Evolutionary conservation across 2,888 invertebrate genomes (phyloP), one percentile per base, ranked within the genome.

Genomic region (Cylloceria caligata): DNA sequence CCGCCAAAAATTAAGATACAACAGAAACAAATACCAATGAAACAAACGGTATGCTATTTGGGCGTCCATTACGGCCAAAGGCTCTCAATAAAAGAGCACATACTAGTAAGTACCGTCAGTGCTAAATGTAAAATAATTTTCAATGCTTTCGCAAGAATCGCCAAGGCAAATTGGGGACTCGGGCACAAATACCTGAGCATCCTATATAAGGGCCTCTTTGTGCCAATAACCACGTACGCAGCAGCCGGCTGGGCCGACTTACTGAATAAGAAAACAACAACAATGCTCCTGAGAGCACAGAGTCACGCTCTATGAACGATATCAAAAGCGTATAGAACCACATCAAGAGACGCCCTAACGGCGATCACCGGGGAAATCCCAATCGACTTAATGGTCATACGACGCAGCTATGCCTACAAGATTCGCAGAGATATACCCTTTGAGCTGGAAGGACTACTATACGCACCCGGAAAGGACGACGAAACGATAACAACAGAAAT

Each of bases 131-230:
- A 2, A 6, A 21, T 0, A 0, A 11, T 81, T 0, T 84, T 67
- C 19, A 16, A 47, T 1, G 39, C 27, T 1, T 9, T 83, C 3
- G 45, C n/a, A 3, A 39, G 34, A 9, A 60, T 81, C 3, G 81
- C 83, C 13, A 69, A 64, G 30, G 57, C 16, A 7, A 42, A 77
- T 2, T 85, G 79, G 75, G 82, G 83, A 16, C 76, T 85, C 0
- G 55, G 68, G 0, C 74, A 39, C n/a, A 42, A 24, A 6, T 30
- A 67, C 0, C 24, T 85, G 52, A 73, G 9, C 1, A 78, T 16
- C 0, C 47, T 84, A 0, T 83, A 85, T n/a, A 68, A 62, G 21
- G 85, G 83, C 0, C 24, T 85, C 0, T 67, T 64, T 9, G 52
- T 83, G 0, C 36, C 83, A 0, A 83, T 83, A 0, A 39, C 30